A percentile compares a stretch with the other conserved stretches of the same genome.
Evolutionary conservation across 2,113 vertebrate species (phyloP).

Genomic region (Pteropus alecto): DNA sequence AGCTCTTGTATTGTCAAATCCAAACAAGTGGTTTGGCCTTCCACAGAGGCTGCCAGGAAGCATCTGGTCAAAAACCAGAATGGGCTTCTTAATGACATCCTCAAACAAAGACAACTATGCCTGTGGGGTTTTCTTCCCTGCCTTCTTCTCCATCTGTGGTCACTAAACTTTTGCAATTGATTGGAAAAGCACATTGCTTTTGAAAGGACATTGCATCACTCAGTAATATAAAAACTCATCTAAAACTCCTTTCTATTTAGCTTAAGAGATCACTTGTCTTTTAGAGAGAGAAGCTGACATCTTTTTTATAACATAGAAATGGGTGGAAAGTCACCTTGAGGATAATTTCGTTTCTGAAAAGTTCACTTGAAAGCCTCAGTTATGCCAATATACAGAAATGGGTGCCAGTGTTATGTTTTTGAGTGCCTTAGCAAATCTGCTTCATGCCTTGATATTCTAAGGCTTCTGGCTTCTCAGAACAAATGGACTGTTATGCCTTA

Average conservation of each 20-base stretch:
- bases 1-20: slow-evolving; percentile 39
- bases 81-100: neutral
- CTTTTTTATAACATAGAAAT: neutral
- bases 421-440: neutral
- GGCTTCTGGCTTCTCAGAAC: neutral
- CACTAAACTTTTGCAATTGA: neutral
- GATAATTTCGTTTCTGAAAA: neutral
- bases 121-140: neutral
- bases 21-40: neutral
- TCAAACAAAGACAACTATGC: neutral
- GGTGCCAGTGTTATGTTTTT: neutral
- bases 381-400: neutral
- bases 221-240: neutral
- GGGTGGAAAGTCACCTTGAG: neutral
- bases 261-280: neutral
- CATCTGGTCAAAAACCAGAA: neutral
- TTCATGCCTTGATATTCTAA: neutral
- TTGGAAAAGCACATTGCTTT: neutral
- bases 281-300: neutral
- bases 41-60: neutral
- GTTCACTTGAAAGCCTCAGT: neutral
- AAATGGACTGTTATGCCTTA: neutral
- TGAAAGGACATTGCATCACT: neutral
- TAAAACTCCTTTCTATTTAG: neutral
- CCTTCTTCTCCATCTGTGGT: neutral